Evolutionary conservation across 2,888 invertebrate genomes (phyloP), one percentile per base, ranked within the genome.

Genomic region (Hirudinaria manillensis): DNA sequence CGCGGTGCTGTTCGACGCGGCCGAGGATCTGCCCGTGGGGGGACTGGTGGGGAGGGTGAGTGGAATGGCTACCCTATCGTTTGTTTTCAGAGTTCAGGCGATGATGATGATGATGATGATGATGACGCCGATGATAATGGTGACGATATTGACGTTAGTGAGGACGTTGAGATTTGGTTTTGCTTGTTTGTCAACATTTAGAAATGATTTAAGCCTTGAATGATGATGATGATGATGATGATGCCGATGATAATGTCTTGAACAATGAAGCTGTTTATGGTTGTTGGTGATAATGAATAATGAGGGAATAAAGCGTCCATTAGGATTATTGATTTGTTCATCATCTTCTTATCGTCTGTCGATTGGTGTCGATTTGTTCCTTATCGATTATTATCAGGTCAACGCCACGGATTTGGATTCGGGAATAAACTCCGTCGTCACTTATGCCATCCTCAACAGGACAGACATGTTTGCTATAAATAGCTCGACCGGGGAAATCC

Each of bases 41-140:
- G 16, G n/a, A 27, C 3, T 34, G 24, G 68, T 68, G 1, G 68
- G 68, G 32, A 36, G 10, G 21, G 68, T 34, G 13, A n/a, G 36
- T 67, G 21, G 3, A 3, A 6, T 67, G 4, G 21, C 19, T n/a
- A n/a, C n/a, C n/a, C n/a, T n/a, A n/a, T 7, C 13, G 27, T 56
- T 56, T 56, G 56, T 6, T 16, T 3, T 32, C 34, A 10, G 67
- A 6, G 24, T 29, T 32, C n/a, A 66, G 38, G 0, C 27, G 67
- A 76, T 73, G 73, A 76, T 76, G 72, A 65, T 66, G 75, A 61
- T 76, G 72, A 65, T 66, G 65, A 73, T 73, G 66, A 73, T 38
- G 72, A 76, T 66, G 68, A 70, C 36, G 75, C 10, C 72, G 38
- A 36, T 70, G 70, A 74, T 38, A 45, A 75, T 75, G 61, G 34